Evolutionary conservation across 2,888 invertebrate species (phyloP).

Genomic region (Macrosiphum euphorbiae): DNA sequence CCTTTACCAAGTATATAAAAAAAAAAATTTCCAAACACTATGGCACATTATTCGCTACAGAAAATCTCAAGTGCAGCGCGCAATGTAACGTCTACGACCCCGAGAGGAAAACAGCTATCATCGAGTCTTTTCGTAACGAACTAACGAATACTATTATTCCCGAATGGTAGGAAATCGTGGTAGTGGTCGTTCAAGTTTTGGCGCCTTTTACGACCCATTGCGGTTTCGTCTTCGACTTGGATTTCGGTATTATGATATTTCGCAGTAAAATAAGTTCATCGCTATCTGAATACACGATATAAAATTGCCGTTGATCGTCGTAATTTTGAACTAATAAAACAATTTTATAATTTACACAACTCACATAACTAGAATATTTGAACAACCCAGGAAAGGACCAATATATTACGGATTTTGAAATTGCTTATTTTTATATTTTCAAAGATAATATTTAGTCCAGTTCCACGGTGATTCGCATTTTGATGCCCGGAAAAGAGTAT

Average conservation of each 20-base stretch:
- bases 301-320: neutral
- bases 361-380: neutral
- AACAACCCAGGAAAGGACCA: neutral
- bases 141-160: neutral
- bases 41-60: too few relatives aligned
- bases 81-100: neutral
- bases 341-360: neutral
- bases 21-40: too few relatives aligned
- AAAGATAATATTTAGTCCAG: neutral
- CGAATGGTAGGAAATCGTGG: neutral
- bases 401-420: neutral
- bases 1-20: too few relatives aligned
- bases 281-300: neutral
- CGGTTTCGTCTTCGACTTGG: neutral
- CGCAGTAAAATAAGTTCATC: neutral
- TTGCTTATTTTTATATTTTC: neutral
- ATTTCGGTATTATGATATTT: neutral
- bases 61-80: neutral
- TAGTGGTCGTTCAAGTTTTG: neutral
- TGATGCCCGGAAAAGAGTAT: neutral
- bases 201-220: neutral
- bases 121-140: neutral
- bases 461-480: neutral
- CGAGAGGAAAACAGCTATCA: neutral
- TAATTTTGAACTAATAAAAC: neutral